Base-by-base conservation (phyloP, 2,888 invertebrate genomes). In the Nasonovia ribisnigri region DNA sequence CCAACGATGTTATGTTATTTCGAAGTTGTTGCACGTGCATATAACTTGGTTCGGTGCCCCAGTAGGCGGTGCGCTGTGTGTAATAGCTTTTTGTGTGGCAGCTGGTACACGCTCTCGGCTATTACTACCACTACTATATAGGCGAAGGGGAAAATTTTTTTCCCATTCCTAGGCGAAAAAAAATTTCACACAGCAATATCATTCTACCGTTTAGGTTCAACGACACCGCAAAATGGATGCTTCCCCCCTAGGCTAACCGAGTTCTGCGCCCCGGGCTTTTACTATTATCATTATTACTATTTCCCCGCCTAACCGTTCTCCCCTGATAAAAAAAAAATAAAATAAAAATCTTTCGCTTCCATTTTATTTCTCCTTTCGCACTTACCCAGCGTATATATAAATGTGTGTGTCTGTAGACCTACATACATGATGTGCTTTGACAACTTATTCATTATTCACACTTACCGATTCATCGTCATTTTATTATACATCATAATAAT, bases 171-270 rank as follows among this genome's bases (percentile, higher is more conserved):
- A 92, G 92, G 46, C 92, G 86, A 92, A 92, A 57, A 84, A 57
- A 92, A 87, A 92, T 60, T 92, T 46, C 86, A 29, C 57, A 57
- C 29, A 57, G 42, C 26, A 84, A 84, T 77, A 77, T 36, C 20
- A 42, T 84, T 84, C 84, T 42, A 16, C 46, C 91, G 57, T 91
- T 54, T 51, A 42, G 89, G 93, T 93, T 93, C 93, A 93, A 88
- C 89, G 93, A 93, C 93, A 93, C 89, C 46, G 6, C 88, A 54
- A 60, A 86, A 60, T 60, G 46, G 42, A 87, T 48, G 60, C 48
- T 92, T 54, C 51, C 24, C 57, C 51, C 60, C 60, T 4, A 60
- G 84, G 51, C 91, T 1, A 46, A 84, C 90, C 77, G 90, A 26
- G 90, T 90, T 84, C 42, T 51, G 24, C 84, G 84, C 91, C 91